A percentile compares a stretch with the other conserved stretches of the same genome.
Evolutionary conservation across 2,888 invertebrate genomes (phyloP).

Genomic region (Erebia epiphron): DNA sequence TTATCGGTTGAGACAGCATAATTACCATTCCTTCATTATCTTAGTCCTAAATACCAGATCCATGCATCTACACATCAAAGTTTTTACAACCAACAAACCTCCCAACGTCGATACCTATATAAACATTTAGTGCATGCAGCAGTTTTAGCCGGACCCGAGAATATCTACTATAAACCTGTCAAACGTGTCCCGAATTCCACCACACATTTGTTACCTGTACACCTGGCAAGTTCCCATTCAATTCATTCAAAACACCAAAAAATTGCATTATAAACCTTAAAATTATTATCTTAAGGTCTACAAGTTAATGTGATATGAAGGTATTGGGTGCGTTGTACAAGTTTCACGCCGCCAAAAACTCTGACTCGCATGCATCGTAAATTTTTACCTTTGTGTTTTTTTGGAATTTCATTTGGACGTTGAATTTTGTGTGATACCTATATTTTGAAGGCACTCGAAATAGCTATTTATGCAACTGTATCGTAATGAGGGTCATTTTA

Average conservation of each 20-base stretch:
- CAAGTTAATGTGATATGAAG: background rate
- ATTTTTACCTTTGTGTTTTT: constrained; percentile 31
- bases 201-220: constrained; percentile 14
- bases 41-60: background rate
- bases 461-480: too few species aligned
- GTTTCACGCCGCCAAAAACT: constrained; percentile 32
- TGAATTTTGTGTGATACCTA: constrained; percentile 20
- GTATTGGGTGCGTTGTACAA: constrained; percentile 6
- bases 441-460: background rate
- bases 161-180: constrained; percentile 31
- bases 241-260: background rate
- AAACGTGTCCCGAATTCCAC: constrained; percentile 27
- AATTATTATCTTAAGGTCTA: background rate
- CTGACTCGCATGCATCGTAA: constrained; percentile 33
- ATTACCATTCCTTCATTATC: too few species aligned
- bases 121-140: constrained; percentile 15
- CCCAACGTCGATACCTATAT: constrained; percentile 10
- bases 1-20: too few species aligned
- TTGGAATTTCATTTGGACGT: constrained; percentile 29
- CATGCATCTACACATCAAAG: background rate
- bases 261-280: background rate
- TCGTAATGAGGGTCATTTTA: too few species aligned
- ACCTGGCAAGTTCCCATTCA: background rate
- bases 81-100: constrained; percentile 3
- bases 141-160: constrained; percentile 24